Base-by-base conservation (phyloP, 2,888 invertebrate species). In the Drosophila setosimentum region DNA sequence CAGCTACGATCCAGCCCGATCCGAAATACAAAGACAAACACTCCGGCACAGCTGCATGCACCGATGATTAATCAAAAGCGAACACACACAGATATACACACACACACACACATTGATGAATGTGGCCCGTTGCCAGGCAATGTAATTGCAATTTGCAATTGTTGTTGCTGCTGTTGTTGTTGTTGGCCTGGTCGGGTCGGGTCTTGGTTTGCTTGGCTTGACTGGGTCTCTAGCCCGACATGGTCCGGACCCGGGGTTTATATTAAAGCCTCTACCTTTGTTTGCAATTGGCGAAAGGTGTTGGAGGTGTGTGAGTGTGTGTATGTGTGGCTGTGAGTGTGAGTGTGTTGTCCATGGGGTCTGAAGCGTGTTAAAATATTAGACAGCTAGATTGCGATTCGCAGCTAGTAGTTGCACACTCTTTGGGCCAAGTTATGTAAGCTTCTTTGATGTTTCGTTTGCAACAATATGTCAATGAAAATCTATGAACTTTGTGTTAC, bases 41-140 rank as follows among this genome's bases (percentile, higher is more conserved):
- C 60, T 61, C 33, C 49, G 70, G 74, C 81, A 75, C 82, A 81
- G 80, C 80, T 80, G 80, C 79, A 75, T 72, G 79, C 78, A 74
- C 62, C 69, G 87, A 89, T 85, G 89, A 89, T 85, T 85, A 85
- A 89, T 89, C 84, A 85, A 85, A 84, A 81, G 69, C 68, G 48
- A 79, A 69, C 61, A 76, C 60, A 68, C 61, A 59, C 58, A 71
- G 57, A 74, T 58, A 67, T 45, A 51, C 55, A 69, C 54, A 64
- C 3, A 21, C 3, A 53, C 18, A 27, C 18, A 35, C 7, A 65
- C 51, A 67, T 37, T 65, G 50, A 73, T 78, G 83, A 68, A 86
- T 81, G 69, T 86, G 81, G 80, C 76, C 66, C 78, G 70, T 71
- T 86, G 87, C 83, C 83, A 82, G 80, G 79, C 66, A 83, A 87